Base-by-base conservation (phyloP, 2,113 vertebrate species). In the Limanda limanda region DNA sequence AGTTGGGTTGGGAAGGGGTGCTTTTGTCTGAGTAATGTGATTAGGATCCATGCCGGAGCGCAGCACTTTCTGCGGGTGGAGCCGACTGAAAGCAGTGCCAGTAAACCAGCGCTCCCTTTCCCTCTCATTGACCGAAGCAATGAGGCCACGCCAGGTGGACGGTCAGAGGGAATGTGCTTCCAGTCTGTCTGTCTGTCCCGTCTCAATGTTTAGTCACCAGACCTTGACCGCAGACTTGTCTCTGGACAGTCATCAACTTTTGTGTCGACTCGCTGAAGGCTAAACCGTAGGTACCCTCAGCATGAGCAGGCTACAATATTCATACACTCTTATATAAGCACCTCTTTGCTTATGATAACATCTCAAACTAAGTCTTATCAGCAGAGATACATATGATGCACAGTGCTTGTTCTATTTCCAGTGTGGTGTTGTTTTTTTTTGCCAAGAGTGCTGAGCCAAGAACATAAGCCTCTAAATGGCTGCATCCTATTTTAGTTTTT, bases 1-100 rank as follows among this genome's bases (percentile, higher is more conserved):
- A 52, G n/a, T 40, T 68, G 62, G 66, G 47, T 74, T 71, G 54
- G 67, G 55, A 62, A 60, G 57, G 74, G 37, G 40, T 35, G 74
- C 61, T 75, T 80, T 88, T 84, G 69, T 91, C 86, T 68, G 75
- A 73, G 69, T 90, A 92, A 91, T 79, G 76, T 71, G 84, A 92
- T 90, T 93, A 91, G 73, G 67, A 78, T 79, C 76, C 73, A 57
- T 75, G 85, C 77, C 63, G 67, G 64, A 83, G 79, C 61, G 71
- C 48, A 20, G 48, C 48, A 52, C 48, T 20, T 52, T 52, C 59
- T 68, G 74, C 74, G 79, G 17, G 31, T 77, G 81, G 82, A 86
- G 70, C 82, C 66, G 78, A 54, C 20, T 73, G 68, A 60, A 79
- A 68, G 61, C 56, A 77, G 37, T 54, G 67, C 37, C 56, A 68